phyloP scores from a whole-genome alignment of 2,888 invertebrate species.

The Phyllotreta striolata region DNA sequence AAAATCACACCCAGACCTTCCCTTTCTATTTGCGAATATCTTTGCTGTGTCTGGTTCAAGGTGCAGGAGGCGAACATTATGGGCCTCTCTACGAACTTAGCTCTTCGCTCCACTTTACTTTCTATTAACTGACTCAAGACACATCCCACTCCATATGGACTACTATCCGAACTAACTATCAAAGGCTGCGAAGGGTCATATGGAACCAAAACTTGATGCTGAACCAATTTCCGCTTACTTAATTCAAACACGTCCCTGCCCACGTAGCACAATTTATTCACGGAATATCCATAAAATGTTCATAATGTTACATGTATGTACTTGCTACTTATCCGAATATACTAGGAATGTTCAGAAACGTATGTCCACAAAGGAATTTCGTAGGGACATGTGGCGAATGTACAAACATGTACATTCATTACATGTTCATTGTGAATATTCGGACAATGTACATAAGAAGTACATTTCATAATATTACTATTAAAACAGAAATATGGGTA shows the following conservation, averaged over 20 bases:
- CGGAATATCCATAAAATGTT: too few species aligned
- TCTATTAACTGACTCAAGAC: conserved; percentile 15
- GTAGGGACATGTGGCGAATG: too few species aligned
- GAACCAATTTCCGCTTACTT: conserved; percentile 5
- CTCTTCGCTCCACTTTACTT: not conserved
- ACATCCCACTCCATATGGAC: conserved; percentile 12
- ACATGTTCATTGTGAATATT: too few species aligned
- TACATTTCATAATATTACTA: too few species aligned
- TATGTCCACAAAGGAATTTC: too few species aligned
- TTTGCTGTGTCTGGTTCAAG: conserved; percentile 13
- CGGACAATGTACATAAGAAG: too few species aligned
- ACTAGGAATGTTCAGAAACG: too few species aligned
- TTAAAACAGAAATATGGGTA: too few species aligned
- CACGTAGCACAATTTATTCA: too few species aligned
- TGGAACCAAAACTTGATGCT: conserved; percentile 7
- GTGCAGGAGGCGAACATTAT: conserved; percentile 21
- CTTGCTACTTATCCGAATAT: too few species aligned
- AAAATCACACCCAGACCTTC: conserved; percentile 23
- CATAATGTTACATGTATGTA: too few species aligned
- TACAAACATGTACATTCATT: too few species aligned
- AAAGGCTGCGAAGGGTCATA: conserved; percentile 18
- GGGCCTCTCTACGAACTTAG: conserved; percentile 8
- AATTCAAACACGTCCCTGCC: conserved; percentile 1
- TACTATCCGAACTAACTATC: conserved; percentile 10
- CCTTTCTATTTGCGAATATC: conserved; percentile 17